phyloP scores from a whole-genome alignment of 1,140 invertebrate genomes.

The roundworm (Caenorhabditis elegans) region WBcel235 BX284603.4:6296001-6296500 shows the following conservation, averaged over 20 bases:
- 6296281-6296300: not conserved
- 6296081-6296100: no score
- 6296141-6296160: no score
- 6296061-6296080: no score
- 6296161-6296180: no score
- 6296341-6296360: not conserved
- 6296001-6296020: not conserved
- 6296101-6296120: no score
- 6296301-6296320: not conserved
- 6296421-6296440: not conserved
- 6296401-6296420: not conserved
- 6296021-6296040: no score
- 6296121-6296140: no score
- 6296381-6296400: conserved; percentile 21
- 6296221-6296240: no score
- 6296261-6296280: not conserved
- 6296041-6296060: no score
- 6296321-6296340: conserved; percentile 5
- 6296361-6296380: not conserved
- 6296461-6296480: not conserved
- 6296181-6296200: no score
- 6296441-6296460: not conserved
- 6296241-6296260: no score
- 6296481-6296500: not conserved
- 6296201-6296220: no score